Conservation (phyloP, 53 echinoderm and acorn worm species). For the Paelopatides confundens region DNA sequence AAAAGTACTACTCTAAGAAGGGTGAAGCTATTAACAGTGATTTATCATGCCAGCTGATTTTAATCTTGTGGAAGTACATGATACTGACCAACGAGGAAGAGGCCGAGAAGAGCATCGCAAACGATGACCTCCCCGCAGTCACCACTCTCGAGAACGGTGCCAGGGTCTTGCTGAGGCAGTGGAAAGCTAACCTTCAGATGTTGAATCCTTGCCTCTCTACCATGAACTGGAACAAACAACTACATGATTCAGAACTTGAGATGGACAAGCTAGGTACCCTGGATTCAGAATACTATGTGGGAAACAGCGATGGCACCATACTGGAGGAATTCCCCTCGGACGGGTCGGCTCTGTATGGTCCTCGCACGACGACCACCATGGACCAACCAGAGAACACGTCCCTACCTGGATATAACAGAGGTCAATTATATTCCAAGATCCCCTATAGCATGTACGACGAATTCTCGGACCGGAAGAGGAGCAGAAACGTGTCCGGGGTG, state of each 20-base stretch:
- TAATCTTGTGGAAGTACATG: slow-evolving; percentile 86
- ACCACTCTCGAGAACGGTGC: slow-evolving; percentile 85
- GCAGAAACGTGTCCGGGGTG: slow-evolving; percentile 26
- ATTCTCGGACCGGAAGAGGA: slow-evolving; percentile 71
- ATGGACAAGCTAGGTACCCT: slow-evolving; percentile 2
- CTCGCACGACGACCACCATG: not conserved
- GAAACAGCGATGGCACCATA: not conserved
- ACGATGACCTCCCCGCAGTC: slow-evolving; percentile 79
- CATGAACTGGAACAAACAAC: slow-evolving; percentile 40
- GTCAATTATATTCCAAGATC: slow-evolving; percentile 14
- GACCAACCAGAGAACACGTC: not conserved
- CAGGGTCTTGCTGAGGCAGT: slow-evolving; percentile 87
- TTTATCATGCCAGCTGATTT: slow-evolving; percentile 92
- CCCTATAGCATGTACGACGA: slow-evolving; percentile 87
- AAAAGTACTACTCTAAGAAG: slow-evolving; percentile 64
- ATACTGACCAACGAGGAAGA: slow-evolving; percentile 67
- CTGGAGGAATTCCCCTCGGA: slow-evolving; percentile 35
- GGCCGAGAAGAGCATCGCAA: slow-evolving; percentile 81
- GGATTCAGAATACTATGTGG: not conserved
- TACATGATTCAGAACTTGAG: not conserved
- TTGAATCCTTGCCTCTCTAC: slow-evolving; percentile 34
- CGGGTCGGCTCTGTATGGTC: slow-evolving; percentile 5
- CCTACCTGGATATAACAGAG: not conserved
- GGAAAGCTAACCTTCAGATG: slow-evolving; percentile 80
- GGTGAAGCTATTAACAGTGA: slow-evolving; percentile 83